Conservation (phyloP, 1,140 invertebrate species). For the Sipha flava region DNA sequence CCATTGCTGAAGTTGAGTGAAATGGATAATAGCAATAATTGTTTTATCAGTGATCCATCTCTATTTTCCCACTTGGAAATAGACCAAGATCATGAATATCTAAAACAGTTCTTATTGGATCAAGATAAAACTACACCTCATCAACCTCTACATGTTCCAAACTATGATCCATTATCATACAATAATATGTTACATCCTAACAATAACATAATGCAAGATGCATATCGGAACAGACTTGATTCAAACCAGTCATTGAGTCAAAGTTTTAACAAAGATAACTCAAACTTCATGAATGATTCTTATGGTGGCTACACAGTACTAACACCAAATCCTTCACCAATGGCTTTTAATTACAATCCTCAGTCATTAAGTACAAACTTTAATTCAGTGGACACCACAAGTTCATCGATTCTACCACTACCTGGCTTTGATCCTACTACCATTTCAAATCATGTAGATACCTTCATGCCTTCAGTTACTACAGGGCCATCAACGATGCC, state of each 20-base stretch:
- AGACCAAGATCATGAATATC: conserved; percentile 39
- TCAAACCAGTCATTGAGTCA: neutral
- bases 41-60: conserved; percentile 22
- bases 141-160: conserved; percentile 4
- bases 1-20: neutral
- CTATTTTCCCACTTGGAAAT: conserved; percentile 28
- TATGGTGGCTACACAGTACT: conserved; percentile 21
- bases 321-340: conserved; percentile 19
- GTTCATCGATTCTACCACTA: neutral
- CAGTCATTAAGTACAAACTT: neutral
- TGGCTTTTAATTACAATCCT: conserved; percentile 21
- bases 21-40: conserved; percentile 28
- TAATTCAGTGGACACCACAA: conserved; percentile 14
- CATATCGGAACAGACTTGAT: conserved; percentile 5
- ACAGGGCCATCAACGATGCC: neutral
- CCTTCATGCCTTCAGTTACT: neutral
- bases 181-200: conserved; percentile 17
- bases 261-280: conserved; percentile 12
- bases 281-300: conserved; percentile 10
- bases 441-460: neutral
- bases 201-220: neutral
- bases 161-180: neutral
- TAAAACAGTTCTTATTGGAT: conserved; percentile 39
- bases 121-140: neutral
- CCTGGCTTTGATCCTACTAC: neutral